Evolutionary conservation across 2,113 vertebrate species (phyloP).

Genomic region (Zingel zingel): DNA sequence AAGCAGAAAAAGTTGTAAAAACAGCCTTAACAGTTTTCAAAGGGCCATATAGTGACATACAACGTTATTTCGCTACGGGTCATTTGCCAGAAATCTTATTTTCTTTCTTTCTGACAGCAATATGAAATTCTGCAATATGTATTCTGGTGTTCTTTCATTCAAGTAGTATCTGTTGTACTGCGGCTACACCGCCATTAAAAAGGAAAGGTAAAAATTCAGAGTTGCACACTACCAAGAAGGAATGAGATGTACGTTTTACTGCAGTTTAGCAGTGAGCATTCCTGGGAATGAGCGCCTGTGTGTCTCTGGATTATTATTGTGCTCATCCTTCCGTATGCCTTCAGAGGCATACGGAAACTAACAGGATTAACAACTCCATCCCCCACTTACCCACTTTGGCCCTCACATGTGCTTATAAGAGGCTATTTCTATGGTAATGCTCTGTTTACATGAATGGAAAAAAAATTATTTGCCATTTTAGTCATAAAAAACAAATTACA

Average conservation of each 20-base stretch:
- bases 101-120: slow-evolving; percentile 25
- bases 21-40: slow-evolving; percentile 4
- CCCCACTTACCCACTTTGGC: slow-evolving; percentile 54
- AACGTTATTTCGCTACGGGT: slow-evolving; percentile 22
- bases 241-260: slow-evolving; percentile 57
- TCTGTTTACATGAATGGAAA: slow-evolving; percentile 74
- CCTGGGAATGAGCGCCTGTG: slow-evolving; percentile 41
- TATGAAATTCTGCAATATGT: slow-evolving; percentile 44
- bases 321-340: slow-evolving; percentile 53
- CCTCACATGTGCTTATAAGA: slow-evolving; percentile 67
- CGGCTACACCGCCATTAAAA: slow-evolving; percentile 31
- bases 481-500: slow-evolving; percentile 66
- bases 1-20: background rate
- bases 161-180: slow-evolving; percentile 33
- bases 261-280: slow-evolving; percentile 50
- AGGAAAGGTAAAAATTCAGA: slow-evolving; percentile 35
- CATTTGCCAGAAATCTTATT: slow-evolving; percentile 10
- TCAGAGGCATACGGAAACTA: slow-evolving; percentile 66
- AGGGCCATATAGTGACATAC: slow-evolving; percentile 14
- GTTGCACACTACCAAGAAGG: slow-evolving; percentile 58
- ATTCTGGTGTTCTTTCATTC: slow-evolving; percentile 46
- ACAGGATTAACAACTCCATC: slow-evolving; percentile 78
- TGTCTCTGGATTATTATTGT: slow-evolving; percentile 66
- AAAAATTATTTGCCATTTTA: slow-evolving; percentile 75
- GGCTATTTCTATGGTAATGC: slow-evolving; percentile 83